These are phyloP conservation scores for Rambutsinella grinnellia DNA, from an alignment of 2,888 invertebrate genomes.

Conservation along the genomic window DNA sequence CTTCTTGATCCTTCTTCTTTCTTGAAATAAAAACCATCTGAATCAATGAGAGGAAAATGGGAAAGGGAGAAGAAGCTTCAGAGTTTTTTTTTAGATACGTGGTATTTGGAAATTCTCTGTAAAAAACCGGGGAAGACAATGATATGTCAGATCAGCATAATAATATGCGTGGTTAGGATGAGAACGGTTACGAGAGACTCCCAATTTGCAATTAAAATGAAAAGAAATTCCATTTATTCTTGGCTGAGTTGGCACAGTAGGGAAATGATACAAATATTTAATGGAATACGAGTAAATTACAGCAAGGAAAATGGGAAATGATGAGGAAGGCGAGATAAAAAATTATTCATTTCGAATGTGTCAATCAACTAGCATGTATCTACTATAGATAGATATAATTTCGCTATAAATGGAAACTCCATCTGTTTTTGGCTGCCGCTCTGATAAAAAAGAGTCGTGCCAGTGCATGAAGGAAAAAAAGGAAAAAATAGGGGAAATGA, in stretches of 20 bases:
- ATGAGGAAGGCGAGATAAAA: conserved; percentile 56
- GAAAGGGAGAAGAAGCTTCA: neutral
- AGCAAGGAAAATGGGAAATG: conserved; percentile 47
- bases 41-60: conserved; percentile 41
- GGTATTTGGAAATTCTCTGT: conserved; percentile 8
- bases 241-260: neutral
- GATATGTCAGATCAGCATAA: conserved; percentile 20
- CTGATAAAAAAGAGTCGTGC: conserved; percentile 9
- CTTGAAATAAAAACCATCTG: conserved; percentile 13
- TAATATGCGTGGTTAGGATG: neutral
- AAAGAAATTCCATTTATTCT: conserved; percentile 22
- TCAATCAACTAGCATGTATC: too few relatives aligned
- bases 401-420: neutral
- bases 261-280: too few relatives aligned
- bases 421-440: neutral
- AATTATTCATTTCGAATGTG: conserved; percentile 63
- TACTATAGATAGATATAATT: too few relatives aligned
- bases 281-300: conserved; percentile 29
- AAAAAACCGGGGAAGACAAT: neutral
- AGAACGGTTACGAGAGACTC: conserved; percentile 12
- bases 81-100: too few relatives aligned
- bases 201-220: conserved; percentile 53
- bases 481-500: conserved; percentile 2
- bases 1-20: conserved; percentile 7
- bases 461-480: conserved; percentile 31